phyloP scores from a whole-genome alignment of 1,140 invertebrate genomes.

The Leptopilina boulardi region DNA sequence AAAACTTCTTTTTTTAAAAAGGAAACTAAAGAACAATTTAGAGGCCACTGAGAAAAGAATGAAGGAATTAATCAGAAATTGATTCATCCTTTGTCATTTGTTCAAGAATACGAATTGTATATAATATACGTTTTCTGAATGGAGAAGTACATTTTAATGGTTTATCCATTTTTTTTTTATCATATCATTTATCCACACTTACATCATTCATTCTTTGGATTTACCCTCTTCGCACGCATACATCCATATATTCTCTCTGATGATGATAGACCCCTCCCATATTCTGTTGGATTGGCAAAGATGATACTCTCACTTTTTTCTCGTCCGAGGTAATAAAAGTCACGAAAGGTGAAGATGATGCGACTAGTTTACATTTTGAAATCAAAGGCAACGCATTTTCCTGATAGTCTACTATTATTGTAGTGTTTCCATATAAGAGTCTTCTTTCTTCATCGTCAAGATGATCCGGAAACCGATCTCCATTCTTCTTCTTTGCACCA shows the following conservation, averaged over 20 bases:
- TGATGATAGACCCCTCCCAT: constrained; percentile 39
- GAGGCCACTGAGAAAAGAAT: background rate
- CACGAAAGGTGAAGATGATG: constrained; percentile 51
- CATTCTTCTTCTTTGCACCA: constrained; percentile 2
- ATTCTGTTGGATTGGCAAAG: constrained; percentile 42
- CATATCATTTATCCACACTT: background rate
- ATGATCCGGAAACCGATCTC: constrained; percentile 9
- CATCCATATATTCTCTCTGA: constrained; percentile 23
- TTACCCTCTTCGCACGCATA: constrained; percentile 22
- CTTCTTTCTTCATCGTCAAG: background rate
- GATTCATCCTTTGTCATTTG: background rate
- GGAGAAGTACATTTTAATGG: constrained; percentile 15
- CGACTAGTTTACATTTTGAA: constrained; percentile 63
- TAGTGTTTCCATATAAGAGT: background rate
- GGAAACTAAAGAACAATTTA: background rate
- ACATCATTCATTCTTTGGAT: background rate
- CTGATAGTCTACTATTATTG: background rate
- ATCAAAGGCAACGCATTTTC: constrained; percentile 47
- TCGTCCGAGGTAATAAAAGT: constrained; percentile 68
- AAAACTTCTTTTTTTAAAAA: background rate
- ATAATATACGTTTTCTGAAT: constrained; percentile 30
- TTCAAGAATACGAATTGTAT: background rate
- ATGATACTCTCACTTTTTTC: constrained; percentile 50
- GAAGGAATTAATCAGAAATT: background rate
- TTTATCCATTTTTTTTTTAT: background rate